Evolutionary conservation across 2,113 vertebrate species (phyloP).

Genomic region (Physeter macrocephalus): DNA sequence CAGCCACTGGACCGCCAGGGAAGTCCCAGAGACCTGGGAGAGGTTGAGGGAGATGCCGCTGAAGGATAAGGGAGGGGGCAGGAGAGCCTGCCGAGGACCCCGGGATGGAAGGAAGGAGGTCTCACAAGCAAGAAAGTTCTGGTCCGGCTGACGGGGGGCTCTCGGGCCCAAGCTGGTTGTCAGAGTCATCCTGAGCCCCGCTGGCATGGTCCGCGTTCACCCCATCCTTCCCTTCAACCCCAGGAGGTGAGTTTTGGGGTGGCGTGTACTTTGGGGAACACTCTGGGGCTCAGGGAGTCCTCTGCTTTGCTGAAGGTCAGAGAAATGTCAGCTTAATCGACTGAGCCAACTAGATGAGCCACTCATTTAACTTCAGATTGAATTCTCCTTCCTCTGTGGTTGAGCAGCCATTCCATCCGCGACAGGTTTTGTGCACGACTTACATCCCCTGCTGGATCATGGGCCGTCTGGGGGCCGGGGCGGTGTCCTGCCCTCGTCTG

Average conservation of each 20-base stretch:
- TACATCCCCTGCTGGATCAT: not conserved
- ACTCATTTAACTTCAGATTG: not conserved
- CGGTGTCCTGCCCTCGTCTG: not conserved
- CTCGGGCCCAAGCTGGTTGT: not conserved
- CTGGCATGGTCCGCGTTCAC: accelerated
- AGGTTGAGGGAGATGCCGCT: not conserved
- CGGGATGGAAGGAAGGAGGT: not conserved
- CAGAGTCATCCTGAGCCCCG: not conserved
- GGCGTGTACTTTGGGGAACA: not conserved
- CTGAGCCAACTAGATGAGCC: not conserved
- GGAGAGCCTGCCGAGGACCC: not conserved
- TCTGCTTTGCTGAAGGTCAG: not conserved
- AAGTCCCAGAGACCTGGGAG: not conserved
- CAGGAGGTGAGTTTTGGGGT: not conserved
- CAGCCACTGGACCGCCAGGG: no score
- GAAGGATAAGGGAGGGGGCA: not conserved
- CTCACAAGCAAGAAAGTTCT: not conserved
- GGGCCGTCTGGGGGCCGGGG: not conserved
- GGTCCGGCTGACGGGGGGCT: not conserved
- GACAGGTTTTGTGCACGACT: not conserved
- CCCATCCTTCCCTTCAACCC: not conserved
- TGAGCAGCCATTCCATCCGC: not conserved
- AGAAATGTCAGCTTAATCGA: not conserved
- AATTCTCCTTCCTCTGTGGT: not conserved
- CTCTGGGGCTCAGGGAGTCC: not conserved